phyloP scores from a whole-genome alignment of 2,797 vertebrate genomes.

The Sciurus vulgaris region DNA sequence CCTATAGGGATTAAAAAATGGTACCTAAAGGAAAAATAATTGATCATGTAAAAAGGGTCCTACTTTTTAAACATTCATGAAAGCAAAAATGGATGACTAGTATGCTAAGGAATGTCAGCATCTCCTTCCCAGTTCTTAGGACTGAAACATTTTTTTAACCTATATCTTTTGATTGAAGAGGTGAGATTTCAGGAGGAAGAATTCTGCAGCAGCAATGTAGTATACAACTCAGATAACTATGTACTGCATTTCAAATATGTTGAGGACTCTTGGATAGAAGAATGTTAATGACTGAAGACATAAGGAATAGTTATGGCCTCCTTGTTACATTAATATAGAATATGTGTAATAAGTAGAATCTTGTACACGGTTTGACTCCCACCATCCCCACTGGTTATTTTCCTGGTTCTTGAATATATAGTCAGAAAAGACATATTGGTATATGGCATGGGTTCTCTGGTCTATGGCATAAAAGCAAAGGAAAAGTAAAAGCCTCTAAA shows the following conservation, averaged over 20 bases:
- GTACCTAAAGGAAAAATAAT: background rate
- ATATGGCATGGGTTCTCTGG: background rate
- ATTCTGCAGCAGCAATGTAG: background rate
- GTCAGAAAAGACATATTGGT: background rate
- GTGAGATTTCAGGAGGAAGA: background rate
- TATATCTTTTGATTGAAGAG: background rate
- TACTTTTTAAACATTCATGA: background rate
- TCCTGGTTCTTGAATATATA: background rate
- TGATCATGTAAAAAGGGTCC: background rate
- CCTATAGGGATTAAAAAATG: background rate
- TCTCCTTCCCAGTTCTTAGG: background rate
- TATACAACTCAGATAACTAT: background rate
- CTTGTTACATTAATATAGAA: background rate
- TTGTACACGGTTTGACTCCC: background rate
- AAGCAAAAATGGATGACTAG: background rate
- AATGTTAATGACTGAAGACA: background rate
- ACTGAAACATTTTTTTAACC: background rate
- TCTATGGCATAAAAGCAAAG: background rate
- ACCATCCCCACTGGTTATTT: background rate
- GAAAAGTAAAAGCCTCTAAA: background rate
- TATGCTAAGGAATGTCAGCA: background rate
- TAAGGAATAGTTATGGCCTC: background rate
- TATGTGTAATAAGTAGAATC: background rate
- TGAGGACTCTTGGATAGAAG: no score
- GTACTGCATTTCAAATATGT: background rate